Percentiles rank a stretch among this genome's conserved stretches.
Conservation (phyloP, 30 jellyfish, hydroid and myxozoan genomes). For the Cassiopea andromeda region DNA sequence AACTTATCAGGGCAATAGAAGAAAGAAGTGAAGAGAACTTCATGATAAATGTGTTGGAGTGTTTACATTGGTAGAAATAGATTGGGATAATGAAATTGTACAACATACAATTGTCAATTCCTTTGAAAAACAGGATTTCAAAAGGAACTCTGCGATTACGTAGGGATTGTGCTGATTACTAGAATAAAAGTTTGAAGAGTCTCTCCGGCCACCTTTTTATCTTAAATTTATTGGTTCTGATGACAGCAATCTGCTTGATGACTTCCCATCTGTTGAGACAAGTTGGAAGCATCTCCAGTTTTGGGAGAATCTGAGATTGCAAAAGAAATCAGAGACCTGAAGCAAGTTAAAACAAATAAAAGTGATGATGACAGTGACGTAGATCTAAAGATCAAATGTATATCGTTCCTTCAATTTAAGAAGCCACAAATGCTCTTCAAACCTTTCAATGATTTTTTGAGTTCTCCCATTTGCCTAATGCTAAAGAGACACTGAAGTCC, state of each 20-base stretch:
- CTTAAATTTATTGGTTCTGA: neutral
- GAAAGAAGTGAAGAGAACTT: conserved; percentile 1
- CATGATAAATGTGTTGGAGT: neutral
- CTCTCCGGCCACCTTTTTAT: neutral
- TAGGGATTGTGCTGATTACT: neutral
- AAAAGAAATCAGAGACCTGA: conserved; percentile 21
- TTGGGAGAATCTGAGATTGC: conserved; percentile 21
- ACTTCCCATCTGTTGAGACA: conserved; percentile 19
- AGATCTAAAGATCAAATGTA: neutral
- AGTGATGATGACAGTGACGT: conserved; percentile 7
- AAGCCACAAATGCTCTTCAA: conserved; percentile 27
- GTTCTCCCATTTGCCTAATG: conserved; percentile 23
- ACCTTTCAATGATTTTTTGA: conserved; percentile 10
- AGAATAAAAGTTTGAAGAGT: neutral
- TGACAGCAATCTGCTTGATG: conserved; percentile 9
- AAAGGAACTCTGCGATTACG: neutral
- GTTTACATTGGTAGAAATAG: neutral
- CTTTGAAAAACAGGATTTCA: neutral
- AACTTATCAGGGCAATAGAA: conserved; percentile 23
- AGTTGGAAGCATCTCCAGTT: conserved; percentile 31
- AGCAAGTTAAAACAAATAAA: conserved; percentile 6
- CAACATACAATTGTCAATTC: neutral
- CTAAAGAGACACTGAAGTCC: conserved; percentile 24
- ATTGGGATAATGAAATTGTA: neutral
- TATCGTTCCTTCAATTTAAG: conserved; percentile 26